Percentiles rank a stretch among this genome's conserved stretches.
Conservation (phyloP, 2,888 invertebrate genomes). For the Perizoma affinitatum region DNA sequence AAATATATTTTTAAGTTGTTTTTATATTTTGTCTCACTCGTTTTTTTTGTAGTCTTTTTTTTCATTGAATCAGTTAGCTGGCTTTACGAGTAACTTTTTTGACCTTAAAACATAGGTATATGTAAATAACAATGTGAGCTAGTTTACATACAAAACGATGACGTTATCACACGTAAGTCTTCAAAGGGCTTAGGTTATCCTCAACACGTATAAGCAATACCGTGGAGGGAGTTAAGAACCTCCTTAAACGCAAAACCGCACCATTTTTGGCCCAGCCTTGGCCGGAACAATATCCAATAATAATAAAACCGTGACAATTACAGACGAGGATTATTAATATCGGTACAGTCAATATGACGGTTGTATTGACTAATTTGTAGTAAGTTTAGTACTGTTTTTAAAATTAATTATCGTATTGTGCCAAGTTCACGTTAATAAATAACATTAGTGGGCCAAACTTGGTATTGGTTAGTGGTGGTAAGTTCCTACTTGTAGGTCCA, state of each 20-base stretch:
- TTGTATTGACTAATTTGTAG: constrained; percentile 46
- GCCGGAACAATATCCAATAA: constrained; percentile 79
- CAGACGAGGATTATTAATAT: constrained; percentile 53
- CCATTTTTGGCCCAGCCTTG: constrained; percentile 72
- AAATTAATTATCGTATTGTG: constrained; percentile 23
- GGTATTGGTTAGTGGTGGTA: no score
- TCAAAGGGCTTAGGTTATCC: constrained; percentile 49
- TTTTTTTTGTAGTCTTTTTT: no score
- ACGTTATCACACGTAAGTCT: constrained; percentile 28
- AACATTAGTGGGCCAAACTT: no score
- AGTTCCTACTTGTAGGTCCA: no score
- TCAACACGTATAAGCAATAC: constrained; percentile 45
- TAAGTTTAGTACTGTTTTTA: constrained; percentile 37
- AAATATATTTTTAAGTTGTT: no score
- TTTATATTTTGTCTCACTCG: no score
- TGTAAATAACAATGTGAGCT: not conserved
- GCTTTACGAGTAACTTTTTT: no score
- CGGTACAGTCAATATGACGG: constrained; percentile 48
- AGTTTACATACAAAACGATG: constrained; percentile 26
- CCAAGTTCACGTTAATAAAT: no score
- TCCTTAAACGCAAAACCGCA: constrained; percentile 60
- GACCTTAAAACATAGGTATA: no score
- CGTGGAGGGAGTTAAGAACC: constrained; percentile 49
- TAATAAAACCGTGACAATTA: constrained; percentile 69
- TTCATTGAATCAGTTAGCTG: no score